Conservation (phyloP, 2,888 invertebrate species). For the Volucella inflata region DNA sequence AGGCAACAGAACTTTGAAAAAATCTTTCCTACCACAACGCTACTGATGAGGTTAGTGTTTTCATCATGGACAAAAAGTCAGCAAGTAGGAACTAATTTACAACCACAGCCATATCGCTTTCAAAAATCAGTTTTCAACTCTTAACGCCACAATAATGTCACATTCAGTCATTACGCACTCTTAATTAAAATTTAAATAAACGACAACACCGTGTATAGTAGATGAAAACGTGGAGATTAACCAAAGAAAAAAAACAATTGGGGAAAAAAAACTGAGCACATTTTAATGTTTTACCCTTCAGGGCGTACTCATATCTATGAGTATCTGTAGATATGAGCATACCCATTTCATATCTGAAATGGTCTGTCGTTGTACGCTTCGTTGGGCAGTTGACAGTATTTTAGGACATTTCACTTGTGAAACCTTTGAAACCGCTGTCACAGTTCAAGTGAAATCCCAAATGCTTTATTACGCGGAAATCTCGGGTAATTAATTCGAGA, state of each 20-base stretch:
- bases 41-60: too few species aligned
- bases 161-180: constrained; percentile 63
- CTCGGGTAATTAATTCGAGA: constrained; percentile 74
- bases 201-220: constrained; percentile 23
- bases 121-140: constrained; percentile 24
- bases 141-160: constrained; percentile 54
- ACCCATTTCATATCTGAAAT: constrained; percentile 47
- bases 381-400: constrained; percentile 72
- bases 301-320: background rate
- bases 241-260: constrained; percentile 23
- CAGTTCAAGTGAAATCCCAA: constrained; percentile 59
- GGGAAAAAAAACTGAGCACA: too few species aligned
- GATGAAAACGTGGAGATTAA: constrained; percentile 50
- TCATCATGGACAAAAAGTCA: too few species aligned
- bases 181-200: constrained; percentile 64
- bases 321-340: constrained; percentile 1
- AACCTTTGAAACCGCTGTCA: constrained; percentile 45
- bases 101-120: too few species aligned
- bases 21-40: too few species aligned
- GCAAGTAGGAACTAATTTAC: too few species aligned
- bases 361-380: constrained; percentile 43
- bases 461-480: constrained; percentile 75
- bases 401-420: constrained; percentile 73
- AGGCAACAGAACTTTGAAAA: too few species aligned
- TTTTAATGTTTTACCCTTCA: constrained; percentile 42